Conservation (phyloP, 2,888 invertebrate genomes). For the Pollenia labialis region DNA sequence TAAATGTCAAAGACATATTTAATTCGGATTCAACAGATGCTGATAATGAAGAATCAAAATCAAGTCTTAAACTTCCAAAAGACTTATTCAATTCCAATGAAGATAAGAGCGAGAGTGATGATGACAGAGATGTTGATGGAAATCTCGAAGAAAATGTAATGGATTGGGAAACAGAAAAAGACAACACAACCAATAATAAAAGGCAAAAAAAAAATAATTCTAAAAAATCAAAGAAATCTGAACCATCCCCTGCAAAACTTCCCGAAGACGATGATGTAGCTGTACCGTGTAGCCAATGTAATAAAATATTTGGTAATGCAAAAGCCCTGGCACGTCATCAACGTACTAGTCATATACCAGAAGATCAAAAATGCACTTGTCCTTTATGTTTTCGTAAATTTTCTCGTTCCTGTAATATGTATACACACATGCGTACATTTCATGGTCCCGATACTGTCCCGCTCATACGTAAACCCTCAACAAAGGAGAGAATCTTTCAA, state of each 20-base stretch:
- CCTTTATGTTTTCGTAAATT: conserved; percentile 86
- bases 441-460: conserved; percentile 64
- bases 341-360: conserved; percentile 80
- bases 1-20: not conserved
- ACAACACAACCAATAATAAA: not conserved
- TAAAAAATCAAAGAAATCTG: not conserved
- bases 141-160: not conserved
- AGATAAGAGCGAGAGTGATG: not conserved
- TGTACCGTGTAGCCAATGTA: conserved; percentile 58
- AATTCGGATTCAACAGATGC: not conserved
- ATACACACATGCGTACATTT: conserved; percentile 84
- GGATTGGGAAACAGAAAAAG: conserved; percentile 17
- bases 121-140: not conserved
- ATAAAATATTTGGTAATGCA: conserved; percentile 64
- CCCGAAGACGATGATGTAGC: conserved; percentile 52
- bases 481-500: conserved; percentile 81
- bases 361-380: conserved; percentile 85
- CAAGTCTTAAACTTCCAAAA: not conserved
- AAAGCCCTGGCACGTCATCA: conserved; percentile 54
- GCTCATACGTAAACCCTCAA: conserved; percentile 47
- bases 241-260: not conserved
- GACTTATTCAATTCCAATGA: not conserved
- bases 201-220: not conserved
- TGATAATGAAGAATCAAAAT: not conserved
- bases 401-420: conserved; percentile 86